Base-by-base conservation (phyloP, 2,113 vertebrate species). In the Brachypodius melanocephalos region DNA sequence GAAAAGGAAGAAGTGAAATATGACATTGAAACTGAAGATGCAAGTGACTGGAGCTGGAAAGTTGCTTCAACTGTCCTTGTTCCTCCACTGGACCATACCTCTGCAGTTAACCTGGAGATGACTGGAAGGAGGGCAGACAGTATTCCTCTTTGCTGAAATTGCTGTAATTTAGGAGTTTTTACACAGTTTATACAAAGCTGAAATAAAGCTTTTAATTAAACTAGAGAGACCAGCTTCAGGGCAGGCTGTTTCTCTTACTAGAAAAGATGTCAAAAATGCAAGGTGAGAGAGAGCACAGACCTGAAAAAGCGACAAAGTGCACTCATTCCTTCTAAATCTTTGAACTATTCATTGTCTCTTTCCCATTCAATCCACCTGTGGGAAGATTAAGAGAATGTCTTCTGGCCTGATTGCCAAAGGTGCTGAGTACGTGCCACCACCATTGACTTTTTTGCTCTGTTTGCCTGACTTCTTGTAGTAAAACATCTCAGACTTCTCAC, bases 151-250 rank as follows among this genome's bases (percentile, higher is more conserved):
- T 87, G 26, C 19, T 90, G 36, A 85, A 93, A 57, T 49, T 40
- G 8, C 16, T 76, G 32, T 8, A 28, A 52, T 77, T 79, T 88
- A 76, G 40, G 17, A 69, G n/a, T 34, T 57, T 57, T 57, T 59
- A 62, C 14, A 34, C 25, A 69, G n/a, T 20, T 6, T 58, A 8
- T n/a, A 78, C 8, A 72, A 82, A 89, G 38, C 31, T 68, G 71
- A 89, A 90, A 84, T 73, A 76, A 85, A 85, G 54, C 82, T 79
- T 94, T 83, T 91, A 91, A 95, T 94, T 95, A 85, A 93, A 79
- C 66, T 48, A 66, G 49, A 87, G 29, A 83, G 51, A 80, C 14
- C 38, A 69, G 45, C 18, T 72, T 49, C 42, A 88, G 34, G 38
- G 42, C 57, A 88, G 17, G 38, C 7, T 69, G 8, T 61, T 90